Conservation (phyloP, 1,140 invertebrate species). For the Drosophila bipectinata region DNA sequence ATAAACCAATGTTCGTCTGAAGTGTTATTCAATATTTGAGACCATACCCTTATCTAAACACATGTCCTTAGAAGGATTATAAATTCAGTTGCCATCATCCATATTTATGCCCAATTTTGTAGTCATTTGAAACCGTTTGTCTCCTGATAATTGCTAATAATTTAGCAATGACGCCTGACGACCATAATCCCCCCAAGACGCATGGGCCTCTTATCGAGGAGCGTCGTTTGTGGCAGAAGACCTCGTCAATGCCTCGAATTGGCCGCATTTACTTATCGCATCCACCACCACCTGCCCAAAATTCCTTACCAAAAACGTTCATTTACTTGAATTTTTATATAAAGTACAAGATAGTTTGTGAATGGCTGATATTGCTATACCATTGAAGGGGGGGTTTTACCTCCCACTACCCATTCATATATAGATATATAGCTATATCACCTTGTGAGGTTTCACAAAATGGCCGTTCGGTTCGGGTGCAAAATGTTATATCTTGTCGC, state of each 20-base stretch:
- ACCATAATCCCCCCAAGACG: slow-evolving; percentile 50
- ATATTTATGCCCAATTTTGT: slow-evolving; percentile 74
- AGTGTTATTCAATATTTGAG: slow-evolving; percentile 24
- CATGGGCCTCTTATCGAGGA: slow-evolving; percentile 55
- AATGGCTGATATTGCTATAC: slow-evolving; percentile 42
- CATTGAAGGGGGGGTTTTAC: slow-evolving; percentile 20
- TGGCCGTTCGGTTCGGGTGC: slow-evolving; percentile 40
- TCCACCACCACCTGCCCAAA: neutral
- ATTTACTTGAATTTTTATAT: slow-evolving; percentile 23
- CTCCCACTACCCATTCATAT: slow-evolving; percentile 13
- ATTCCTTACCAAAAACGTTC: slow-evolving; percentile 30
- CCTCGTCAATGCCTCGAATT: slow-evolving; percentile 63
- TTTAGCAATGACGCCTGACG: slow-evolving; percentile 73
- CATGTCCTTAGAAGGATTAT: slow-evolving; percentile 35
- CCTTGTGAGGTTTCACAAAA: slow-evolving; percentile 48
- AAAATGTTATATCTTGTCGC: slow-evolving; percentile 38
- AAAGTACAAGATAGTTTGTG: slow-evolving; percentile 44
- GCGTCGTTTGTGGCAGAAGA: slow-evolving; percentile 34
- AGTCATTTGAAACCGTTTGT: slow-evolving; percentile 72
- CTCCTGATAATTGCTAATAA: slow-evolving; percentile 77
- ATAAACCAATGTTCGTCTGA: slow-evolving; percentile 41
- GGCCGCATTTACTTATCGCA: slow-evolving; percentile 55
- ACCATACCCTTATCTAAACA: slow-evolving; percentile 23
- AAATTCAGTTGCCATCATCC: slow-evolving; percentile 37
- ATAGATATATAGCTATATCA: slow-evolving; percentile 25